Percentiles rank a stretch among this genome's conserved stretches.
These are phyloP conservation scores for Drosophila imparisetae DNA, from an alignment of 2,888 invertebrate species.

Conservation along the genomic window DNA sequence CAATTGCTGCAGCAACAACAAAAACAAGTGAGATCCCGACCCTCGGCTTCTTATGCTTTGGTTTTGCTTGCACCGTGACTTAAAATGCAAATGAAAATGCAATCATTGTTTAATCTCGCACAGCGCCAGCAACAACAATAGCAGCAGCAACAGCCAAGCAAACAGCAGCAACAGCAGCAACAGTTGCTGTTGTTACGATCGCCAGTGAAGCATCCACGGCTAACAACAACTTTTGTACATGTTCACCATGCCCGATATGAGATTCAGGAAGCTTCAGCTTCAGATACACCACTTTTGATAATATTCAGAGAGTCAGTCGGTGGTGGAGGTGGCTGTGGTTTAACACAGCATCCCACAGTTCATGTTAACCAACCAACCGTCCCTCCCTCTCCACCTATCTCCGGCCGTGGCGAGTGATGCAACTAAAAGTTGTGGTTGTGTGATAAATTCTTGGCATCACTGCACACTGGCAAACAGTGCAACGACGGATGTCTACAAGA, in stretches of 20 bases:
- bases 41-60: conserved; percentile 69
- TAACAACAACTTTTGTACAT: conserved; percentile 66
- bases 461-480: conserved; percentile 37
- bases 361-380: conserved; percentile 9
- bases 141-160: conserved; percentile 53
- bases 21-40: conserved; percentile 72
- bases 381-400: not conserved
- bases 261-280: conserved; percentile 72
- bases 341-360: conserved; percentile 39
- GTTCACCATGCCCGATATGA: conserved; percentile 68
- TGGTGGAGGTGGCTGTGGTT: conserved; percentile 14
- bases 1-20: conserved; percentile 24
- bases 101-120: conserved; percentile 78
- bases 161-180: conserved; percentile 37
- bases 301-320: conserved; percentile 61
- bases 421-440: conserved; percentile 49
- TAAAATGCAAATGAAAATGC: conserved; percentile 80
- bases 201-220: conserved; percentile 65
- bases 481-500: conserved; percentile 56
- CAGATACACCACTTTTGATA: conserved; percentile 78
- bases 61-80: conserved; percentile 73
- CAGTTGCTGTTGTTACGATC: conserved; percentile 64
- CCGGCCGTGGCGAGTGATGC: conserved; percentile 39
- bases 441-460: conserved; percentile 72
- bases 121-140: conserved; percentile 60